Percentiles rank a stretch among this genome's conserved stretches.
phyloP scores from a whole-genome alignment of 2,888 invertebrate genomes.

The Argyresthia goedartella region DNA sequence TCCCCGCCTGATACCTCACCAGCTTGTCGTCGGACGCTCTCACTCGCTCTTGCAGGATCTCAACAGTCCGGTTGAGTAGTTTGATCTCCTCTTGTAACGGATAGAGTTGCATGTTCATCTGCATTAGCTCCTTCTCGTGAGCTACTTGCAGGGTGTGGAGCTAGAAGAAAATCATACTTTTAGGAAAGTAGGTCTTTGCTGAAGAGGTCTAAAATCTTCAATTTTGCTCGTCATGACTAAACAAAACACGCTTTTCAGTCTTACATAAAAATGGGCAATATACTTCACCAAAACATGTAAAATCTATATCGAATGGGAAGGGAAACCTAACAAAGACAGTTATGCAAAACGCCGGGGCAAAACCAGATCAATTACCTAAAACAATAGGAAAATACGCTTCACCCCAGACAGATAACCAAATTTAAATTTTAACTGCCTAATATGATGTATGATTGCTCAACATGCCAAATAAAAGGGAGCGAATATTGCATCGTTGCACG shows the following conservation, averaged over 20 bases:
- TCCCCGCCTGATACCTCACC: slow-evolving; percentile 33
- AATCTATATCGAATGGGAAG: neutral
- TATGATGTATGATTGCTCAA: no score
- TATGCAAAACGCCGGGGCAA: no score
- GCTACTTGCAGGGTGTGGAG: slow-evolving; percentile 81
- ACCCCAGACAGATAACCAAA: no score
- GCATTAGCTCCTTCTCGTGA: slow-evolving; percentile 78
- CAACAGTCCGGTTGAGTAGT: slow-evolving; percentile 69
- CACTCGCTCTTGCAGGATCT: slow-evolving; percentile 52
- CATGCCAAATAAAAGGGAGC: neutral
- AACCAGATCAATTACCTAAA: no score
- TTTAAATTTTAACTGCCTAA: no score
- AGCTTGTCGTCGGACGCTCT: slow-evolving; percentile 46
- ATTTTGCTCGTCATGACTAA: no score
- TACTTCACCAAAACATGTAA: no score
- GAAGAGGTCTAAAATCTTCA: no score
- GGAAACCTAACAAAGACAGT: no score
- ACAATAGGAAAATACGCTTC: no score
- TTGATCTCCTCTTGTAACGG: slow-evolving; percentile 73
- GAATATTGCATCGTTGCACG: neutral
- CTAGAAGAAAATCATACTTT: slow-evolving; percentile 51
- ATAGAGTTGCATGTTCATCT: slow-evolving; percentile 73
- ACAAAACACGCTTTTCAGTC: no score
- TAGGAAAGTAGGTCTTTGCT: no score
- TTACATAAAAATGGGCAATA: neutral